Evolutionary conservation across 2,797 vertebrate genomes (phyloP), one percentile per base, ranked within the genome.

Genomic region (Neosilurus mollespiculum): DNA sequence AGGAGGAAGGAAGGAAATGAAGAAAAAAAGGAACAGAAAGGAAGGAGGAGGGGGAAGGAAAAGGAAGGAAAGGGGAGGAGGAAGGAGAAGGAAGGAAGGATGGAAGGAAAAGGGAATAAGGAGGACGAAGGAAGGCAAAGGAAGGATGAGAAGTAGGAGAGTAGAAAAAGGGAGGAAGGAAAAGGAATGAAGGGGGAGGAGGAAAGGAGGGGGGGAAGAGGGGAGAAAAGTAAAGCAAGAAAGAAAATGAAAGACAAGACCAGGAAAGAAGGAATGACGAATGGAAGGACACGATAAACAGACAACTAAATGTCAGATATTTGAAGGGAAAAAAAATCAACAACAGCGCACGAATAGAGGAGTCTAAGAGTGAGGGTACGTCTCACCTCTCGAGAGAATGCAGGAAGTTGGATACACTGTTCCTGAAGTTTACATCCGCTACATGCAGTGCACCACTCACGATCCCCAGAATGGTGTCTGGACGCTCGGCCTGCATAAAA

Each of bases 331-430:
- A 43, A 4, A 43, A 43, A 43, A 43, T 43, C 43, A 30, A 30
- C 30, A 15, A 56, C 2, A 0, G 66, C 9, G 14, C 7, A 54
- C 7, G 0, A 26, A 26, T 73, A 3, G 26, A 10, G 7, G 49
- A 20, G 15, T 34, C 9, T 7, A n/a, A 54, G 16, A 10, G 11
- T 34, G 22, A 7, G 62, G 8, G 4, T 16, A n/a, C 14, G 20
- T 2, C 15, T 85, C 93, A 99, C 98, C 98, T 97, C 91, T 99
- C 98, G 67, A 99, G 91, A 59, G 98, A 99, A 89, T 99, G 98
- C 86, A 99, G 94, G 90, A 99, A 99, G 92, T 97, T 99, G 85
- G 98, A 99, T 84, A 99, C 94, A 3, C 98, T 99, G 90, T 98
- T 99, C 66, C 98, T 93, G 16, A 99, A 91, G 91, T 92, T 97